phyloP scores from a whole-genome alignment of 2,113 vertebrate species.

The Sclerurus mexicanus region DNA sequence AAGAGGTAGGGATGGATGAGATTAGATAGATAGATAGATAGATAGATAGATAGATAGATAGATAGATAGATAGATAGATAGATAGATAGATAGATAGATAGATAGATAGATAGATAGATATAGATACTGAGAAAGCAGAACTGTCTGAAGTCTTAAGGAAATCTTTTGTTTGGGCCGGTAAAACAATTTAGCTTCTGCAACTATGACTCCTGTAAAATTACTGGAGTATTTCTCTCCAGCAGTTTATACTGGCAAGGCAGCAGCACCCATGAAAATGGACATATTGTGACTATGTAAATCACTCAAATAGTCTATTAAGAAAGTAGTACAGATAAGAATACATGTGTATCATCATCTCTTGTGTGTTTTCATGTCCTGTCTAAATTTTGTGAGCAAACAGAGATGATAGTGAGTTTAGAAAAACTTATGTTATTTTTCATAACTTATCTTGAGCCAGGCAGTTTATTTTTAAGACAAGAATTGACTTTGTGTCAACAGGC shows the following conservation, averaged over 20 bases:
- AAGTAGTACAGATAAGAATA: not conserved
- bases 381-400: not conserved
- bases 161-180: not conserved
- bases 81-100: not conserved
- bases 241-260: not conserved
- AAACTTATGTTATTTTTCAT: slow-evolving; percentile 12
- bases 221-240: not conserved
- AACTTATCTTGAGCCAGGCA: not conserved
- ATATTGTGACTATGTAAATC: not conserved
- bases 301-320: not conserved
- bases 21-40: not conserved
- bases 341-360: not conserved
- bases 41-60: not conserved
- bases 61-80: not conserved
- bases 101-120: not conserved
- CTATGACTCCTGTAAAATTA: not conserved
- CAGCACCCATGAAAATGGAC: not conserved
- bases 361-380: not conserved
- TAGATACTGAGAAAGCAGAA: not conserved
- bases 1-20: fast-evolving
- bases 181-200: not conserved
- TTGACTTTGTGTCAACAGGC: slow-evolving; percentile 43
- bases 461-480: slow-evolving; percentile 49
- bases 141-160: not conserved
- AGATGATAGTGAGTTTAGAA: not conserved